Evolutionary conservation across 1,140 invertebrate genomes (phyloP).

Genomic region (Belonocnema kinseyi): DNA sequence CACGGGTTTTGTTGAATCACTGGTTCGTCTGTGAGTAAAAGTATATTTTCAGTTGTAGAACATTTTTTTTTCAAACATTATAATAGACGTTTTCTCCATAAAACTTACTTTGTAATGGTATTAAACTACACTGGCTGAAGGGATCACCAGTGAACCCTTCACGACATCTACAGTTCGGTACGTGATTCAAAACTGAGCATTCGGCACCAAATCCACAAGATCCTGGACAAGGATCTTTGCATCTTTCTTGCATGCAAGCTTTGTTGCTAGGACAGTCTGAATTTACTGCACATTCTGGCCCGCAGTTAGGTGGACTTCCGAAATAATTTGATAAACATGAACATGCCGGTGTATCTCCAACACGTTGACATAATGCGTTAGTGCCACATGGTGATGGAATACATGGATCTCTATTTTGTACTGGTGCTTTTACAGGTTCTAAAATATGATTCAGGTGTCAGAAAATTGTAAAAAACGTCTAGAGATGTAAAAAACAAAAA

Average conservation of each 20-base stretch:
- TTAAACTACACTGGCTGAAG: slow-evolving; percentile 78
- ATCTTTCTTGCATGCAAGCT: slow-evolving; percentile 84
- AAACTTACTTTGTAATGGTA: slow-evolving; percentile 71
- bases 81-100: neutral
- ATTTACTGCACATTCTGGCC: slow-evolving; percentile 85
- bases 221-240: slow-evolving; percentile 83
- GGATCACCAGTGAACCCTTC: slow-evolving; percentile 83
- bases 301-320: slow-evolving; percentile 84
- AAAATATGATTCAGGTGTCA: slow-evolving; percentile 51
- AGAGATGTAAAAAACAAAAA: neutral
- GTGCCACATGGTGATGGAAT: slow-evolving; percentile 85
- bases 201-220: slow-evolving; percentile 81
- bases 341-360: slow-evolving; percentile 80
- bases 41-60: slow-evolving; percentile 6
- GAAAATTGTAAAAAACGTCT: slow-evolving; percentile 8
- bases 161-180: slow-evolving; percentile 82
- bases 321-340: slow-evolving; percentile 81
- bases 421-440: slow-evolving; percentile 54
- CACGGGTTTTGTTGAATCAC: slow-evolving; percentile 73
- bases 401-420: slow-evolving; percentile 79
- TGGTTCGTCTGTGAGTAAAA: slow-evolving; percentile 38
- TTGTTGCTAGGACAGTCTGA: slow-evolving; percentile 81
- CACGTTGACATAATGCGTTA: slow-evolving; percentile 81
- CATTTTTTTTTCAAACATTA: slow-evolving; percentile 13
- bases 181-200: slow-evolving; percentile 82